Conservation (phyloP, 2,113 vertebrate genomes). For the Euleptes europaea region DNA sequence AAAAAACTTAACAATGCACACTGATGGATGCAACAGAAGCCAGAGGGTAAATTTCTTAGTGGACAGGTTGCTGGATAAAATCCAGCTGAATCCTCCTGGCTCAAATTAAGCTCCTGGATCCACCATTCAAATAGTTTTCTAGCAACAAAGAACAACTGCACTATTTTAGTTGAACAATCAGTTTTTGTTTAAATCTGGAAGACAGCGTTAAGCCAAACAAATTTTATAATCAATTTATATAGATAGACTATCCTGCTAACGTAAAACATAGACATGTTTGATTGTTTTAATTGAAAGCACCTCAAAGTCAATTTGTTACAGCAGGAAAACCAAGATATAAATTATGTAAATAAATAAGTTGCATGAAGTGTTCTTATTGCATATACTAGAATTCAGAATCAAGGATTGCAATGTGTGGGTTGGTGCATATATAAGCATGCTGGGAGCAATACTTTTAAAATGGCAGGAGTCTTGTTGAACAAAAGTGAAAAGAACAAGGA, state of each 20-base stretch:
- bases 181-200: neutral
- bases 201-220: neutral
- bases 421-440: too few species aligned
- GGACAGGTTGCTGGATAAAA: neutral
- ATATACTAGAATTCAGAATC: neutral
- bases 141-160: too few species aligned
- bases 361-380: too few species aligned
- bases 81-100: neutral
- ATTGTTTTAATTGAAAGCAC: neutral
- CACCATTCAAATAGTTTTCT: neutral
- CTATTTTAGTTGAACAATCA: neutral
- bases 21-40: neutral
- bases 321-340: neutral
- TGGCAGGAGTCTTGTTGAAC: too few species aligned
- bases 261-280: neutral
- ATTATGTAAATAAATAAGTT: neutral
- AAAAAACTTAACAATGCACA: neutral
- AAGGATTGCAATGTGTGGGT: neutral
- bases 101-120: neutral
- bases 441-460: too few species aligned
- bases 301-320: neutral
- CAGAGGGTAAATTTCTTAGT: neutral
- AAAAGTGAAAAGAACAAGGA: too few species aligned
- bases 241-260: too few species aligned
- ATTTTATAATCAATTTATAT: too few species aligned